Evolutionary conservation across 2,113 vertebrate genomes (phyloP), one percentile per base, ranked within the genome.

Genomic region (Aspidoscelis tigris): DNA sequence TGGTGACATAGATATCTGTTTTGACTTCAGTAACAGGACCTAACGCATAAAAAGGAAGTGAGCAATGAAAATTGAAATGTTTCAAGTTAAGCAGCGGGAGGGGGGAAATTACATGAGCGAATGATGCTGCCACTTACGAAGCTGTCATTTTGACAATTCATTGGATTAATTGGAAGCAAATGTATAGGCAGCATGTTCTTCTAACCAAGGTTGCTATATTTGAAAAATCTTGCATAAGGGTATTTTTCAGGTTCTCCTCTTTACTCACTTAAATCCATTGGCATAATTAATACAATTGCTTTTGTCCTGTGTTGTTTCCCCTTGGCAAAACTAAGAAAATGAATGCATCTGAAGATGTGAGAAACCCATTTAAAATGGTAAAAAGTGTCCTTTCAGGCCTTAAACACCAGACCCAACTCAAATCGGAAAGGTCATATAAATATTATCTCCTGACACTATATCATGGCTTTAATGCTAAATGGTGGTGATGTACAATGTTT

Each of bases 1-100:
- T 99, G 89, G 98, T 99, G 92, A 99, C 98, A 90, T 99, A 99
- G 93, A 99, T 99, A 93, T 99, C 98, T 85, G 98, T 99, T 97
- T 99, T 98, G 88, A 99, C 98, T 95, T 98, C 98, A 83, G 98
- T 99, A 94, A 99, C 98, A 88, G 97, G 96, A 96, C 97, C 98
- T 98, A 95, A 88, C 87, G 84, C 85, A 90, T 90, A 81, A 92
- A 90, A 94, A 96, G 93, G 93, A 95, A 92, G 92, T 90, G 89
- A 95, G 92, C 93, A 94, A 95, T 92, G 94, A 88, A 90, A 94
- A 89, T 93, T 92, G 81, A 94, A 92, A 73, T 94, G 85, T 95
- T 92, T 88, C 81, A 93, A 78, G 75, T 86, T 92, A 92, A 92
- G 76, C 91, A 78, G 77, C 87, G 78, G 83, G 87, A 77, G 58